Percentiles rank a stretch among this genome's conserved stretches.
Conservation (phyloP, 2,888 invertebrate genomes). For the Serripes groenlandicus region DNA sequence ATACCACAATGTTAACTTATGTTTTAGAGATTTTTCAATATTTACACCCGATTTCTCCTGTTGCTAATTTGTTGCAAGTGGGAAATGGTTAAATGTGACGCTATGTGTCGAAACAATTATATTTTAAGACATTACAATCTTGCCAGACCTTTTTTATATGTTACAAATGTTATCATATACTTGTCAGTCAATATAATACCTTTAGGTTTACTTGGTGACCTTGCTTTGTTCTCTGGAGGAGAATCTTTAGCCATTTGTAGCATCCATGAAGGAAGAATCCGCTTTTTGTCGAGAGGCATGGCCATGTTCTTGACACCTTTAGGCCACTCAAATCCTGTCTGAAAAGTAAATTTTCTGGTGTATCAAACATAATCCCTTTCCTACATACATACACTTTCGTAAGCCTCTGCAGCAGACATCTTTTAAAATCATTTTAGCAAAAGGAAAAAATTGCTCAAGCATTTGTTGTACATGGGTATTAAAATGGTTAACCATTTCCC, state of each 20-base stretch:
- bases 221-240: conserved; percentile 40
- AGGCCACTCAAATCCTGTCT: conserved; percentile 53
- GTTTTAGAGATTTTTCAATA: too few species aligned
- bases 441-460: neutral
- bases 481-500: too few species aligned
- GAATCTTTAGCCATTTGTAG: conserved; percentile 70
- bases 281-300: conserved; percentile 75
- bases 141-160: too few species aligned
- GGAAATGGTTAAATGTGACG: too few species aligned
- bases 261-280: conserved; percentile 78
- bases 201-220: conserved; percentile 15
- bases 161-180: too few species aligned
- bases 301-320: conserved; percentile 74
- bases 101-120: too few species aligned
- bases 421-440: neutral
- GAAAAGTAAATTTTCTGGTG: conserved; percentile 3
- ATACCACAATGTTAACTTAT: too few species aligned
- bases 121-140: too few species aligned
- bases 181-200: neutral
- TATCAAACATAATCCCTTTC: neutral
- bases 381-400: neutral
- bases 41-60: too few species aligned
- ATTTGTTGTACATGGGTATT: too few species aligned
- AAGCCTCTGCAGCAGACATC: neutral
- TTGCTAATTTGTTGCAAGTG: too few species aligned